Evolutionary conservation across 2,888 invertebrate genomes (phyloP).

Genomic region (Netelia inedita): DNA sequence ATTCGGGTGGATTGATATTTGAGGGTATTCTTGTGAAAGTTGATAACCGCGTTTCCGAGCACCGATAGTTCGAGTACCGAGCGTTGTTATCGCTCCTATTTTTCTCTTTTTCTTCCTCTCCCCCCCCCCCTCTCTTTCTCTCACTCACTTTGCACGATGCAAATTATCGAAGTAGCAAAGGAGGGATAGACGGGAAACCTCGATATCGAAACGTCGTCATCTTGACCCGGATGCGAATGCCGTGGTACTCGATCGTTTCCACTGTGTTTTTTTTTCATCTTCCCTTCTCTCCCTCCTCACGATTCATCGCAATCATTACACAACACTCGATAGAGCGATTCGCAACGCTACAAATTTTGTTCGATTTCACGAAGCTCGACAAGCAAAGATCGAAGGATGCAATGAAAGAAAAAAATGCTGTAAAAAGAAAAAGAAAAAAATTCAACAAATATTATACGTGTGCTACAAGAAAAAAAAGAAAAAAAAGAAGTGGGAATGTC

Average conservation of each 20-base stretch:
- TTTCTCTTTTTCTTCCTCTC: background rate
- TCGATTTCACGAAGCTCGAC: background rate
- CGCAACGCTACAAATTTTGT: background rate
- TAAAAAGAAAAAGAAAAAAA: background rate
- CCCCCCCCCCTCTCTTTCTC: background rate
- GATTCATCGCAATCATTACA: background rate
- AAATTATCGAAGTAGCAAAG: background rate
- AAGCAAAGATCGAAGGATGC: background rate
- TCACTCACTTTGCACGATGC: background rate
- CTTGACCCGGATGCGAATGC: slow-evolving; percentile 7
- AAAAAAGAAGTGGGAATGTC: background rate
- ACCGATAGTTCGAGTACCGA: background rate
- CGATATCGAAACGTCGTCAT: slow-evolving; percentile 7
- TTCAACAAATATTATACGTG: background rate
- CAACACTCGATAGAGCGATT: background rate
- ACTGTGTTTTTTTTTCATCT: background rate
- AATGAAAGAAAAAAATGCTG: no score
- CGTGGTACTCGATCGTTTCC: background rate
- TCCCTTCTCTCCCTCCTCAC: background rate
- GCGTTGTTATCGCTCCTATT: background rate
- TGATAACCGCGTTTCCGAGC: background rate
- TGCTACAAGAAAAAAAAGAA: no score
- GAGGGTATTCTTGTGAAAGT: background rate
- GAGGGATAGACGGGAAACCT: background rate
- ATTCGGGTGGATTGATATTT: background rate